A percentile compares a stretch with the other conserved stretches of the same genome.
These are phyloP conservation scores for Labeo catla DNA, from an alignment of 2,113 vertebrate species.

Conservation along the genomic window DNA sequence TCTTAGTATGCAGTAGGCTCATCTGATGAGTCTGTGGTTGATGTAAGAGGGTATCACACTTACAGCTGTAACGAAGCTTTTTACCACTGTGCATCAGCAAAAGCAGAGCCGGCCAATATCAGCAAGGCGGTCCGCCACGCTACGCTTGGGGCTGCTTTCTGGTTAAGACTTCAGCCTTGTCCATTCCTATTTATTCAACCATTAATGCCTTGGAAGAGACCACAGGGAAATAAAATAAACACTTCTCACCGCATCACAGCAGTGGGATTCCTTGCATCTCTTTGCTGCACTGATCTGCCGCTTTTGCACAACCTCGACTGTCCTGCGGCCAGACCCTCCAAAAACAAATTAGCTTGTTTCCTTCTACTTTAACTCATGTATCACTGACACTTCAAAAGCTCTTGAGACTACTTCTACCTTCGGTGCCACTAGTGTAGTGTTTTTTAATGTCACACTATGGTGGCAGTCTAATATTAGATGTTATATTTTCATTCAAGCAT, in stretches of 20 bases:
- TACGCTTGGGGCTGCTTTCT: slow-evolving; percentile 64
- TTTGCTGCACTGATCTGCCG: slow-evolving; percentile 21
- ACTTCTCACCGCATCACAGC: slow-evolving; percentile 53
- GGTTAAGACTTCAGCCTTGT: slow-evolving; percentile 70
- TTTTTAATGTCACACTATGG: neutral
- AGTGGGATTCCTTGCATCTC: neutral
- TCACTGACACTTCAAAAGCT: slow-evolving; percentile 22
- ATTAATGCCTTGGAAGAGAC: slow-evolving; percentile 72
- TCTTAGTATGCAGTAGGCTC: slow-evolving; percentile 25
- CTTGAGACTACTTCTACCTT: neutral
- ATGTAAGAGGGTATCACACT: slow-evolving; percentile 53
- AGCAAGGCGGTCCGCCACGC: slow-evolving; percentile 64
- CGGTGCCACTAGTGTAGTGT: neutral
- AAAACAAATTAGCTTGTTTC: slow-evolving; percentile 45
- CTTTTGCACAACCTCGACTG: neutral
- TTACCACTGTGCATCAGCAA: slow-evolving; percentile 64
- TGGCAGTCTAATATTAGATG: neutral
- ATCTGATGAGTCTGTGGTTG: slow-evolving; percentile 60
- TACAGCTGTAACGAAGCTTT: slow-evolving; percentile 50
- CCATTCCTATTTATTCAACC: slow-evolving; percentile 75
- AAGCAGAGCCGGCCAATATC: slow-evolving; percentile 66
- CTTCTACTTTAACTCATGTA: slow-evolving; percentile 15
- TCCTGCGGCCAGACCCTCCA: slow-evolving; percentile 5
- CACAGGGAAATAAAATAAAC: slow-evolving; percentile 68
- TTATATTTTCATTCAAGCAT: neutral